Evolutionary conservation across 1,140 invertebrate genomes (phyloP), one percentile per base, ranked within the genome.

Genomic region (Drosophila bipectinata): DNA sequence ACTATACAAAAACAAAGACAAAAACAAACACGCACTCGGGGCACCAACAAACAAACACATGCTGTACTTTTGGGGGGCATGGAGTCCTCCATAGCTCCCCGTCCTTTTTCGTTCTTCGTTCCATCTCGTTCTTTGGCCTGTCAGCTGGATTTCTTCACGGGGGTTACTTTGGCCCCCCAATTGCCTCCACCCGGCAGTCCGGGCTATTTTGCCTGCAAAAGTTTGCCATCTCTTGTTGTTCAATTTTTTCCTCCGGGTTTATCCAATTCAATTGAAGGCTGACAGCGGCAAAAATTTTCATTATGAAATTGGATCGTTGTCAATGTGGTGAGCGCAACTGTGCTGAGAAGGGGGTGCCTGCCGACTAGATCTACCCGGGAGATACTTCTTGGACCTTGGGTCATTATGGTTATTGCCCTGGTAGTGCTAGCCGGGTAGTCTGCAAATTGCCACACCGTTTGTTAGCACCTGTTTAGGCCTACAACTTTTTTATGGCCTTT

Each of bases 301-400:
- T 88, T 88, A 89, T 88, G 84, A 88, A 89, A 88, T 88, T 88
- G 85, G 85, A 88, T 89, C 73, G 77, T 80, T 84, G 79, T 84
- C 84, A 88, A 80, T 80, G 69, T 52, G 71, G 75, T 53, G 24
- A 24, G 41, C 14, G 41, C 14, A 44, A 44, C 5, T 6, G 26
- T 6, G 55, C 51, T 3, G 2, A 15, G 3, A 48, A 63, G 60
- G 26, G 69, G 28, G 15, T 3, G 32, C 28, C 14, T 3, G 32
- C 28, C 14, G 14, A 51, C 4, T 4, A 7, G 28, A 21, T 21
- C 21, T 21, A n/a, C 5, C 15, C 3, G 12, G 26, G 26, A 7
- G 8, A 6, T 21, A 15, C 52, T 34, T 18, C 28, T n/a, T 10
- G 18, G 63, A 34, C 63, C 63, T 45, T 62, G 60, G 63, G 52